Base-by-base conservation (phyloP, 2,888 invertebrate species). In the Epistrophe grossulariae region DNA sequence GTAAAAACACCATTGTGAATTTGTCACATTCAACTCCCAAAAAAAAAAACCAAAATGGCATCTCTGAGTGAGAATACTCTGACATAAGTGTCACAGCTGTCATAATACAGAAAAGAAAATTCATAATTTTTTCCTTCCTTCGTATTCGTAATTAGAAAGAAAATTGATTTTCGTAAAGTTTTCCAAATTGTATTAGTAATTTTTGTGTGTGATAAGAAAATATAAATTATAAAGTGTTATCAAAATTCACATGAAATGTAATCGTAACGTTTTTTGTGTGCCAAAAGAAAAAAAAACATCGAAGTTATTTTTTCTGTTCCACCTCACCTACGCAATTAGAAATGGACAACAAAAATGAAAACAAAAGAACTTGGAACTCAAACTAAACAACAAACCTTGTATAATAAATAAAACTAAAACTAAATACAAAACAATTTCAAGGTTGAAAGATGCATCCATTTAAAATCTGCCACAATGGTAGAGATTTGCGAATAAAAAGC, bases 371-470 rank as follows among this genome's bases (percentile, higher is more conserved):
- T 19, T 38, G 7, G n/a, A 19, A 24, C 28, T 28, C 8, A 5
- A 28, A 24, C 35, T 66, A 11, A 24, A 55, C n/a, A 50, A 70
- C n/a, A 50, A 64, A 60, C 43, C 66, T 80, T 80, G 73, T 73
- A 38, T 60, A 64, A 74, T 10, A 57, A 17, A 45, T 50, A 66
- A n/a, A 60, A 9, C 45, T 5, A 15, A 68, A 48, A 59, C 50
- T 60, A 48, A 17, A 78, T 66, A 71, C 48, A 68, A 13, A 71
- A 71, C 35, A 50, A 70, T 38, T 80, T 72, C 11, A 57, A 80
- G 59, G 50, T 71, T 17, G 19, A 72, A 74, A 19, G 13, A 87
- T 87, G 87, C 71, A 66, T 19, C 79, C 87, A 11, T 87, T 87
- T 60, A 74, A 62, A 13, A 45, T 87, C 17, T 87, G 76, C 66